These are phyloP conservation scores for Caenorhabditis sinica DNA, from an alignment of 2,888 invertebrate species.

Conservation along the genomic window DNA sequence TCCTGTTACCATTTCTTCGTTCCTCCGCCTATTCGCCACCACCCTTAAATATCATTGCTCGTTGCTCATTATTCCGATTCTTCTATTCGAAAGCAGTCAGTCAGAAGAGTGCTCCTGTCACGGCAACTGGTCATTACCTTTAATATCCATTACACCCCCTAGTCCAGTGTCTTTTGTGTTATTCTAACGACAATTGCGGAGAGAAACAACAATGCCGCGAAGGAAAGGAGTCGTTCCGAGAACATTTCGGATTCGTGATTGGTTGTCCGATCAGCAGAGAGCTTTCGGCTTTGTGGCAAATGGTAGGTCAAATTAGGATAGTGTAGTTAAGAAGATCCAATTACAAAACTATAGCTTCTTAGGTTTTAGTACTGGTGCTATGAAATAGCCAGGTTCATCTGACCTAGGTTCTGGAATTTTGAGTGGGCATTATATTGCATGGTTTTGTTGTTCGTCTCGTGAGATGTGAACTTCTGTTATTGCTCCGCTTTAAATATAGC, in stretches of 20 bases:
- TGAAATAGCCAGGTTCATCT: no score
- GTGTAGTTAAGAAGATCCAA: neutral
- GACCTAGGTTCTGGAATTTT: no score
- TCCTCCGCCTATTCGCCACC: neutral
- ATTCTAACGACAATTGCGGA: conserved; percentile 1
- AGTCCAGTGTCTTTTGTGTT: conserved; percentile 12
- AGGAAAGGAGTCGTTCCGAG: conserved; percentile 9
- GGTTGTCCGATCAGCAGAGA: neutral
- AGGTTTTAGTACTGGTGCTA: no score
- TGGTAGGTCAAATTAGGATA: neutral
- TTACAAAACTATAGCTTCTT: no score
- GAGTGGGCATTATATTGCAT: no score
- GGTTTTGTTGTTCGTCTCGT: no score
- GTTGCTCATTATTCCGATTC: conserved; percentile 13
- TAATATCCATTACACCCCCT: conserved; percentile 16
- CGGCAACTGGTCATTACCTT: conserved; percentile 10
- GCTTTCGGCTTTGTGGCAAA: neutral
- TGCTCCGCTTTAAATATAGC: no score
- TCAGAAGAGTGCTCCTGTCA: conserved; percentile 6
- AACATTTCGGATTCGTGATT: neutral
- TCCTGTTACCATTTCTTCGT: neutral
- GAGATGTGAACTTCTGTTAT: no score
- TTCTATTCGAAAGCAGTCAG: conserved; percentile 33
- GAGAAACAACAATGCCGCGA: conserved; percentile 23
- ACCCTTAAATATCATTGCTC: neutral